A percentile compares a stretch with the other conserved stretches of the same genome.
Evolutionary conservation across 2,113 vertebrate genomes (phyloP).

Genomic region (Arizona elegans): DNA sequence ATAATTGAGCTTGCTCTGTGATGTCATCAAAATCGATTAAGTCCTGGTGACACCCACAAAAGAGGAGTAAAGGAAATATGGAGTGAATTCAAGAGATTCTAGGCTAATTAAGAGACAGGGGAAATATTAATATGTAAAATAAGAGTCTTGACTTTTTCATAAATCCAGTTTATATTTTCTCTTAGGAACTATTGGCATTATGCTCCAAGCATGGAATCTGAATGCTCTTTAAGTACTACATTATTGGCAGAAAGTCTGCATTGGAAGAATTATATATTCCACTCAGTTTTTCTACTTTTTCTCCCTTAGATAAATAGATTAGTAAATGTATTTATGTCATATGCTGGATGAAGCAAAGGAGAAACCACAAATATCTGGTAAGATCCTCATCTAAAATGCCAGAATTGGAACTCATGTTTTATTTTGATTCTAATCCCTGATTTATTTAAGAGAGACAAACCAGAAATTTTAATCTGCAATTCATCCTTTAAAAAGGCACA

Average conservation of each 20-base stretch:
- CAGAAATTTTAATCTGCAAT: background rate
- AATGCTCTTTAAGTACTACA: background rate
- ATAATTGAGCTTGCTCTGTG: background rate
- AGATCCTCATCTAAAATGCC: background rate
- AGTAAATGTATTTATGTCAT: background rate
- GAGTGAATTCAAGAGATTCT: background rate
- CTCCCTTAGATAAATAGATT: background rate
- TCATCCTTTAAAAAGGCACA: background rate
- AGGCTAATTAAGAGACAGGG: background rate
- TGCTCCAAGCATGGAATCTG: background rate
- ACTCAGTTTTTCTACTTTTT: background rate
- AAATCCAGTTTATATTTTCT: background rate
- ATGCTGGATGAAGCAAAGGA: background rate
- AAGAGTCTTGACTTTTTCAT: background rate
- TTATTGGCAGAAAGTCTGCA: background rate
- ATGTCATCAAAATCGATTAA: background rate
- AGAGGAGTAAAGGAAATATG: background rate
- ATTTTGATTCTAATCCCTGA: background rate
- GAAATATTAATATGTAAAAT: background rate
- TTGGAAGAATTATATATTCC: background rate
- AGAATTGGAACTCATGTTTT: background rate
- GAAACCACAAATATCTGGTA: background rate
- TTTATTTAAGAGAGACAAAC: background rate
- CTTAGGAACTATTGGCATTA: background rate
- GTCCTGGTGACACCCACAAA: background rate